Percentiles rank a stretch among this genome's conserved stretches.
These are phyloP conservation scores for western clawed frog (Xenopus tropicalis) DNA, from an alignment of 2,113 vertebrate genomes.

Conservation along the genomic window UCB_Xtro_10.0 CM004448.2:31403001-31403500, in stretches of 20 bases:
- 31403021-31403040: slow-evolving; percentile 31
- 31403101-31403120: slow-evolving; percentile 8
- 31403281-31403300: background rate
- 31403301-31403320: background rate
- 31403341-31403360: no score
- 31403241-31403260: background rate
- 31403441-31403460: no score
- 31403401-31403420: no score
- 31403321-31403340: background rate
- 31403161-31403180: slow-evolving; percentile 1
- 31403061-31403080: slow-evolving; percentile 27
- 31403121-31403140: slow-evolving; percentile 12
- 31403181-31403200: slow-evolving; percentile 17
- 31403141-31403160: slow-evolving; percentile 20
- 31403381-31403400: background rate
- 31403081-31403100: slow-evolving; percentile 24
- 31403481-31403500: no score
- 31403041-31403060: slow-evolving; percentile 29
- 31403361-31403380: background rate
- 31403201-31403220: slow-evolving; percentile 21
- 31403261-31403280: no score
- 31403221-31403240: background rate
- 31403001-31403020: slow-evolving; percentile 21
- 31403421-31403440: no score
- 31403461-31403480: no score